Evolutionary conservation across 2,888 invertebrate species (phyloP).

Genomic region (Sepiola atlantica): DNA sequence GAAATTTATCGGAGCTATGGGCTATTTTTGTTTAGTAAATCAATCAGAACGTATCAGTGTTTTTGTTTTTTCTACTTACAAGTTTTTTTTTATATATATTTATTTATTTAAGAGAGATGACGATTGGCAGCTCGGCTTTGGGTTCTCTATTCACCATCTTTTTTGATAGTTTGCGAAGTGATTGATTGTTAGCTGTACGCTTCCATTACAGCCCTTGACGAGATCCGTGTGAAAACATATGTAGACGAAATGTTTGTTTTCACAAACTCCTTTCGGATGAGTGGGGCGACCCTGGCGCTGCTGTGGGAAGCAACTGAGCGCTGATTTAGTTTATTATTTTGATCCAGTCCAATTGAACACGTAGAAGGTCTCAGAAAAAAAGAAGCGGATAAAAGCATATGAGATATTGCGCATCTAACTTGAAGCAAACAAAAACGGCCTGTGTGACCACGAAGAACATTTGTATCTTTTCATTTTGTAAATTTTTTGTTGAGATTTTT

Average conservation of each 20-base stretch:
- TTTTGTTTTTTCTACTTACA: background rate
- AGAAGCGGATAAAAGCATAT: background rate
- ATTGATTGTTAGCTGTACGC: background rate
- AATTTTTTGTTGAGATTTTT: too few species aligned
- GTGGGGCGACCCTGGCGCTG: background rate
- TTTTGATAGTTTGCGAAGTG: background rate
- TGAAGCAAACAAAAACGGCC: too few species aligned
- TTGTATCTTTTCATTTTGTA: too few species aligned
- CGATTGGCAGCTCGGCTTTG: background rate
- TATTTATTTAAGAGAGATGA: background rate
- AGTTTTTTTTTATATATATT: background rate
- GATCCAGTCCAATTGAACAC: background rate
- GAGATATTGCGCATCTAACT: background rate
- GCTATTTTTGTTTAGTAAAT: background rate
- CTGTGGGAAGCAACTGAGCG: background rate
- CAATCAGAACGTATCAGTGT: background rate
- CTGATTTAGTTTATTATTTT: background rate
- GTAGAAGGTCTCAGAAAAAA: background rate
- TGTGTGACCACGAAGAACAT: too few species aligned
- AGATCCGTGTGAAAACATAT: background rate
- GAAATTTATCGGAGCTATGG: background rate
- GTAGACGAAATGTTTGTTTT: conserved; percentile 12
- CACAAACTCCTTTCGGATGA: background rate
- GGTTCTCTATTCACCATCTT: background rate
- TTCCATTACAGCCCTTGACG: background rate